Evolutionary conservation across 2,797 vertebrate genomes (phyloP), one percentile per base, ranked within the genome.

Genomic region (Cetoscarus ocellatus): DNA sequence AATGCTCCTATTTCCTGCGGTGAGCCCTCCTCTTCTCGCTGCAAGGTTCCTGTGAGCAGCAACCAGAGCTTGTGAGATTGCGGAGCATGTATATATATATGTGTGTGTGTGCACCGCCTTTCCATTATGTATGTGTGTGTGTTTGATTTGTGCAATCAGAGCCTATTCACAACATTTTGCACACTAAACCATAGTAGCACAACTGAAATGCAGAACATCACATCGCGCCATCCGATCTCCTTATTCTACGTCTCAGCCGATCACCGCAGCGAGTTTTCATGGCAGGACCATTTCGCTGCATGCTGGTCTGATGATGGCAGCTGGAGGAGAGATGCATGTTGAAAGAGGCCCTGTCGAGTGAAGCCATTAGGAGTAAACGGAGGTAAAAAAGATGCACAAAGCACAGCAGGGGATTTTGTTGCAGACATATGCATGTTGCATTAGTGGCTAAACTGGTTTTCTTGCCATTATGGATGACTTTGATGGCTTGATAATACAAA

Each of bases 1-100:
- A 94, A 86, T 90, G 84, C 84, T 86, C 78, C 83, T 78, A 84
- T 88, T 90, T 93, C 88, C 91, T 89, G 87, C 79, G 61, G 86
- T 86, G 90, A 83, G 82, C 89, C 90, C 87, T 88, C 86, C 88
- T 87, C 84, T 85, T 90, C 87, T 77, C 83, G 87, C 85, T 77
- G 82, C 67, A 75, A 87, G 84, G 79, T 77, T 88, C 82, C 85
- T 63, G 79, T 59, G 78, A 88, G 80, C 80, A 83, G 82, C 90
- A 90, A 88, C 50, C 57, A 90, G 85, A 87, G 82, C 84, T 80
- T 88, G 77, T 73, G 44, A 84, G 79, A 86, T 80, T 81, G 77
- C 76, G 51, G 49, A 35, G 40, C 55, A 9, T 53, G 60, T 62
- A 5, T 42, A 12, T n/a, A n/a, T n/a, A n/a, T n/a, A n/a, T n/a